Evolutionary conservation across 2,113 vertebrate genomes (phyloP).

Genomic region (Pipra filicauda): DNA sequence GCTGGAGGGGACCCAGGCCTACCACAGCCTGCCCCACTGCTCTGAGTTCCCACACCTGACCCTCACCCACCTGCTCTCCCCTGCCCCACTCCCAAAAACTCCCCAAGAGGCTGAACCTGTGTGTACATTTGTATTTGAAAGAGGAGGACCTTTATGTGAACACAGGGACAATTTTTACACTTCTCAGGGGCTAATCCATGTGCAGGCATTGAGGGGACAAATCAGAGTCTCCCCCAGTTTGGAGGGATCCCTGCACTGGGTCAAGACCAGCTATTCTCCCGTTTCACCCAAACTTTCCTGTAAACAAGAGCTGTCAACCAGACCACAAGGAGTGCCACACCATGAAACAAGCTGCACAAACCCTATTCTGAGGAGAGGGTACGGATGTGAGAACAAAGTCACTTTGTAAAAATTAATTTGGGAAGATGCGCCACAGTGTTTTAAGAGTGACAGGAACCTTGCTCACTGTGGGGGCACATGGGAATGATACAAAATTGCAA

Average conservation of each 20-base stretch:
- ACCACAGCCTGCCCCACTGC: not conserved
- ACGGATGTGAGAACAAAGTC: not conserved
- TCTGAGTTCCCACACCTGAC: not conserved
- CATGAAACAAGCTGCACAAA: not conserved
- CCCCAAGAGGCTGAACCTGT: not conserved
- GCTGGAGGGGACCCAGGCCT: not conserved
- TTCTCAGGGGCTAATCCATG: rapidly evolving
- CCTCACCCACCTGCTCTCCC: not conserved
- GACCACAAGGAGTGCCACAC: not conserved
- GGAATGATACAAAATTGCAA: rapidly evolving
- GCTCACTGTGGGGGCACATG: not conserved
- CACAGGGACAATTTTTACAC: not conserved
- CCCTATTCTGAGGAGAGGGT: not conserved
- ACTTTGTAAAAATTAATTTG: not conserved
- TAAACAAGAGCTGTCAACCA: not conserved
- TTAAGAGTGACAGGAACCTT: rapidly evolving
- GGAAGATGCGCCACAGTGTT: rapidly evolving
- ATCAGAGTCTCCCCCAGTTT: not conserved
- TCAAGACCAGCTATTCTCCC: not conserved
- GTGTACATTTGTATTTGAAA: rapidly evolving
- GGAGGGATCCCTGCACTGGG: not conserved
- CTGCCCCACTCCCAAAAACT: rapidly evolving
- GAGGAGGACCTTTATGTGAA: not conserved
- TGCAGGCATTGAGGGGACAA: not conserved
- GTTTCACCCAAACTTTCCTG: not conserved